Base-by-base conservation (phyloP, 2,113 vertebrate genomes). In the Chaenocephalus aceratus region DNA sequence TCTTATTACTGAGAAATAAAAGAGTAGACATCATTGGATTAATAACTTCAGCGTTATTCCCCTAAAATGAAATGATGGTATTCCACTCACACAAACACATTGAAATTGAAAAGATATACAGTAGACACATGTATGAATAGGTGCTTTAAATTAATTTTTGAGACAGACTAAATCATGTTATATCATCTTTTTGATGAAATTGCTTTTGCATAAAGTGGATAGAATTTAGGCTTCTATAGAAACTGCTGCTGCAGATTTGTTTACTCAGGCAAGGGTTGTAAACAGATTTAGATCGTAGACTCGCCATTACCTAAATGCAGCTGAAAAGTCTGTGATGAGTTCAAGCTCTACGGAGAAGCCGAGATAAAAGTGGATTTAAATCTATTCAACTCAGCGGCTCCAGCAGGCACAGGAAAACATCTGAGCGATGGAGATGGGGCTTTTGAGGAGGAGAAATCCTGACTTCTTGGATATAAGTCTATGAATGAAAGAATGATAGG, bases 341-440 rank as follows among this genome's bases (percentile, higher is more conserved):
- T 6, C 41, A 10, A 1, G 14, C 7, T 21, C 10, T 12, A 21
- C 30, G 18, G 49, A 58, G 66, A 64, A 52, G 48, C 12, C 2
- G n/a, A 76, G 18, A 75, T 67, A 21, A 56, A 61, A n/a, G 44
- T 53, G 53, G 44, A 77, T 67, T 77, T 13, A 30, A 63, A 64
- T 52, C 49, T 72, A 54, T 83, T 79, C 65, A 23, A 76, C 76
- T 69, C 21, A 80, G 21, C 46, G 56, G 46, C 58, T 72, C 10
- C 36, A 71, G 36, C 2, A 69, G 46, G 72, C 23, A 53, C 49
- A 69, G 21, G 46, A 11, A 23, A 56, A 44, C 49, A 52, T 52
- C 23, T 18, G 41, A 65, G n/a, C 34, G n/a, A 36, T 14, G 60
- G 16, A 73, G 62, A 11, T 30, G 15, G 2, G 13, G 54, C 46